Evolutionary conservation across 2,888 invertebrate genomes (phyloP), one percentile per base, ranked within the genome.

Genomic region (Gari tellinella): DNA sequence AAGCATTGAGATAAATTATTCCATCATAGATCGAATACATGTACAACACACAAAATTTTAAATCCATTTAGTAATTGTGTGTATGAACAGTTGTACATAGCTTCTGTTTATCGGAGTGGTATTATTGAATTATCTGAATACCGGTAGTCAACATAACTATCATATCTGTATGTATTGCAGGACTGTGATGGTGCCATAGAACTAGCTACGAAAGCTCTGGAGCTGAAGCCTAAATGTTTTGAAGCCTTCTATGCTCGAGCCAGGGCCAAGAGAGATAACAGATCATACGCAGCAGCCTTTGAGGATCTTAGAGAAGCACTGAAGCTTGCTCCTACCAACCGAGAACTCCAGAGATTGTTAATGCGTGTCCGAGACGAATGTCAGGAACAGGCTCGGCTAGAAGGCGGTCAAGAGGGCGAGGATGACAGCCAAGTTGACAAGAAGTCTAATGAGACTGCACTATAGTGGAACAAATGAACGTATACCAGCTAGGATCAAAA

Each of bases 171-270:
- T 31, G 5, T 31, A 10, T 81, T 81, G 5, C 85, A 93, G 93
- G 93, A 93, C 61, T 87, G 88, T 57, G 86, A 87, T 1, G 89
- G 91, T 66, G 97, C 98, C 0, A 94, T 97, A 85, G 97, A 97
- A 89, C 93, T 97, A 81, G 97, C 98, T 10, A 95, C 96, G 40
- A 95, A 97, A 90, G 97, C 97, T 0, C 94, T 97, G 40, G 94
- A 95, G 53, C 94, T 97, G 72, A 96, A 96, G 81, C 95, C 97
- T 1, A 95, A 95, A 89, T 97, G 97, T 2, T 98, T 96, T 90
- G 98, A 98, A 92, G 97, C 97, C 5, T 97, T 95, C 85, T 98
- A 97, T 92, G 97, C 97, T 3, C 94, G 97, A 90, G 95, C 97
- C 0, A 95, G 97, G 89, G 97, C 97, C 8, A 95, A 95, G 74